Percentiles rank a stretch among this genome's conserved stretches.
These are phyloP conservation scores for Atherinomorus stipes DNA, from an alignment of 2,113 vertebrate genomes.

Conservation along the genomic window DNA sequence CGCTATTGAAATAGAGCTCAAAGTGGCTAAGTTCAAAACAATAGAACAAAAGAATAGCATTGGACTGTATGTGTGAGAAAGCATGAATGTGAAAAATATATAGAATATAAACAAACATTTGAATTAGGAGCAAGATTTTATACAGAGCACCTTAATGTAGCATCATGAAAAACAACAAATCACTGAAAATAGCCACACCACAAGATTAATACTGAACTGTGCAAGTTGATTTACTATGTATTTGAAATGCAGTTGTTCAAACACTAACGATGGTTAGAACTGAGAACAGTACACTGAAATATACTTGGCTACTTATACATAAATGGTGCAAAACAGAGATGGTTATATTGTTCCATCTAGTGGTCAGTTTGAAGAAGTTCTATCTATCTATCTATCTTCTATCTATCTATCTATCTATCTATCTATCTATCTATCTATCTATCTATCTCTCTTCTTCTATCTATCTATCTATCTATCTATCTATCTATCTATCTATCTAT, in stretches of 20 bases:
- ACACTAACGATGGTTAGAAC: too few relatives aligned
- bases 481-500: conserved; percentile 15
- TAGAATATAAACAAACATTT: not conserved
- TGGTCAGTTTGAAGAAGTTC: conserved; percentile 33
- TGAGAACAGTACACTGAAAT: not conserved
- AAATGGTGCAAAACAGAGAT: not conserved
- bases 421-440: conserved; percentile 14
- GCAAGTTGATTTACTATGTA: not conserved
- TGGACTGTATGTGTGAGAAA: not conserved
- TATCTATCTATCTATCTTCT: conserved; percentile 4
- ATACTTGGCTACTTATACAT: not conserved
- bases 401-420: conserved; percentile 18
- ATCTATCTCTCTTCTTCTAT: too few relatives aligned
- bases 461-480: not conserved
- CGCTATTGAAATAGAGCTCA: too few relatives aligned
- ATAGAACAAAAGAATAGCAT: too few relatives aligned
- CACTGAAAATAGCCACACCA: not conserved
- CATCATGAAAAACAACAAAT: not conserved
- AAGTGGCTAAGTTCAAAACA: too few relatives aligned
- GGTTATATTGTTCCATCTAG: conserved; percentile 47
- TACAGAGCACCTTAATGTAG: conserved; percentile 18
- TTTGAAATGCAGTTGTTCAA: conserved; percentile 1
- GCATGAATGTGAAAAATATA: not conserved
- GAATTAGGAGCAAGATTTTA: conserved; percentile 19
- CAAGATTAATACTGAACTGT: too few relatives aligned